Conservation (phyloP, 2,113 vertebrate genomes). For the Laterallus jamaicensis region DNA sequence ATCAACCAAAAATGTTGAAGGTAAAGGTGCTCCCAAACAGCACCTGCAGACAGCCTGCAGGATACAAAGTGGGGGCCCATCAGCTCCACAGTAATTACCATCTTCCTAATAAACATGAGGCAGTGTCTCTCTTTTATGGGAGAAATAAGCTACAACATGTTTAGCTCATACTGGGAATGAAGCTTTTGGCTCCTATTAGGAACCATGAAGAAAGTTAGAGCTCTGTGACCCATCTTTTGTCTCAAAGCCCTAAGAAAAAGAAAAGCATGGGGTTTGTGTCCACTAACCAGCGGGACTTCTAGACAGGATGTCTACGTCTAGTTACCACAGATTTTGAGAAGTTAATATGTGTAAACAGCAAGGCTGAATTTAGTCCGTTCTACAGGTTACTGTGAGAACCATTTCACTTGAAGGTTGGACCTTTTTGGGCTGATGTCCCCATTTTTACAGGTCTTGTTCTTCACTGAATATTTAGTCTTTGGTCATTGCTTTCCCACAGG, state of each 20-base stretch:
- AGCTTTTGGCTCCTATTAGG: background rate
- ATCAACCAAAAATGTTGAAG: accelerated
- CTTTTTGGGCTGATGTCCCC: background rate
- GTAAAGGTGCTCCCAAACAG: background rate
- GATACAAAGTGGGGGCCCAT: background rate
- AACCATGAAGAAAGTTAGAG: background rate
- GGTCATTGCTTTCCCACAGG: background rate
- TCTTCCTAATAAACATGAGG: background rate
- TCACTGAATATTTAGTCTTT: background rate
- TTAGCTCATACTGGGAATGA: accelerated
- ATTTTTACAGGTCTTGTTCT: background rate
- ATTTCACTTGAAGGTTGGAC: background rate
- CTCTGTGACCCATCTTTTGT: background rate
- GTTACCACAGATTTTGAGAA: background rate
- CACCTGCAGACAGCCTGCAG: background rate
- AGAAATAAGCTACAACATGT: background rate
- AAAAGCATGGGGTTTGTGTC: background rate
- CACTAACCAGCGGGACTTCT: background rate
- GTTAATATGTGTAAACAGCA: background rate
- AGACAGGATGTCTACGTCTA: background rate
- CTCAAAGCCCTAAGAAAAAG: background rate
- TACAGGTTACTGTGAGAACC: background rate
- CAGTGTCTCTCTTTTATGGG: accelerated
- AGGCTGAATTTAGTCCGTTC: background rate
- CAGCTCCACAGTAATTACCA: background rate